phyloP scores from a whole-genome alignment of 30 jellyfish, hydroid and myxozoan genomes.

The Aurelia aurita region DNA sequence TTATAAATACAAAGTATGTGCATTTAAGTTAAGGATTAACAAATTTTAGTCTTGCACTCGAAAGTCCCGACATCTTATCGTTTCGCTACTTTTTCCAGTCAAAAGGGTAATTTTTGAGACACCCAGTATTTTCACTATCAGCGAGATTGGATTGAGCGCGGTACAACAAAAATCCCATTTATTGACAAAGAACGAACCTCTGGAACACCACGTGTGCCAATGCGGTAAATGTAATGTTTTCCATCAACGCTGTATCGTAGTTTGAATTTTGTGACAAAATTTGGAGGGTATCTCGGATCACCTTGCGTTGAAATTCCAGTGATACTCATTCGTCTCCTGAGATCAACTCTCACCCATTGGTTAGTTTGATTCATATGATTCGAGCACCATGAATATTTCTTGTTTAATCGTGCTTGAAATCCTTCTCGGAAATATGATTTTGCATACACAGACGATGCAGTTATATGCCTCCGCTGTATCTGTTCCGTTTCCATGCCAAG shows the following conservation, averaged over 20 bases:
- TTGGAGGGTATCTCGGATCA: slow-evolving; percentile 20
- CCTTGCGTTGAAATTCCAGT: slow-evolving; percentile 70
- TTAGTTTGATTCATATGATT: background rate
- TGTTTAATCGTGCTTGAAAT: slow-evolving; percentile 37
- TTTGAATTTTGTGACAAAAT: slow-evolving; percentile 31
- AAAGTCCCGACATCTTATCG: no score
- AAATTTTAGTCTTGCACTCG: no score
- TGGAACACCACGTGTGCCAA: background rate
- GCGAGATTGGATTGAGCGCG: no score
- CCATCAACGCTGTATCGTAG: slow-evolving; percentile 52
- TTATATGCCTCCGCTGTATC: slow-evolving; percentile 13
- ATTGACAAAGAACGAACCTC: background rate
- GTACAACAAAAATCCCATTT: background rate
- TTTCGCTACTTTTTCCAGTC: no score
- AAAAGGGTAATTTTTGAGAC: no score
- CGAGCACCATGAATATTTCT: slow-evolving; percentile 46
- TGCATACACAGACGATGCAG: slow-evolving; percentile 25
- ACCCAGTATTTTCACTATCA: no score
- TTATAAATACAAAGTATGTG: no score
- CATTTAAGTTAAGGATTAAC: no score
- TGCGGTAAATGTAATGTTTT: background rate
- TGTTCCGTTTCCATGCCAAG: slow-evolving; percentile 60
- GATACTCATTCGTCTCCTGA: slow-evolving; percentile 27
- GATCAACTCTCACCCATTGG: slow-evolving; percentile 62
- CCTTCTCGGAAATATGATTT: background rate